Base-by-base conservation (phyloP, 2,888 invertebrate genomes). In the Cheilosia vernalis region DNA sequence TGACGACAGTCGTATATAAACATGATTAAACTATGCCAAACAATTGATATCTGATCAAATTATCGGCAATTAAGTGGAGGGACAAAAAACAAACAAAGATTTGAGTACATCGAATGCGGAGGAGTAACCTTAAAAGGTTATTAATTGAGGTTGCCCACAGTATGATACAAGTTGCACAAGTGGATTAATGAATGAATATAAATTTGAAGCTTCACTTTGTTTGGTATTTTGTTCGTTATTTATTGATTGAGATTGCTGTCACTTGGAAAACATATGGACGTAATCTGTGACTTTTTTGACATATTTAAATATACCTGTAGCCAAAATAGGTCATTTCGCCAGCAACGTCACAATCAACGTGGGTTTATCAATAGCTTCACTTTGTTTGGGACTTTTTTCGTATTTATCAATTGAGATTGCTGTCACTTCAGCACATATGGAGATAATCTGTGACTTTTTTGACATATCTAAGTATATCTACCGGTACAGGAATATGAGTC, bases 81-180 rank as follows among this genome's bases (percentile, higher is more conserved):
- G 9, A 47, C 7, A 47, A 47, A 42, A 42, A 49, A 49, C 2
- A 24, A n/a, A 27, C 51, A 53, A 53, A 53, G 21, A 24, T 13
- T 53, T 2, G 2, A 53, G 21, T 53, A 13, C 4, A 17, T 58
- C 19, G 58, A 19, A 19, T 58, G 37, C 30, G 58, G 58, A 17
- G 58, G 37, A 33, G 37, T 13, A 21, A 58, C 37, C 58, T 58
- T 58, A 58, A 37, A 53, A 56, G 30, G 37, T 58, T 19, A 37
- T 58, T 17, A n/a, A 55, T 33, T 30, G 19, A 19, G 47, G 47
- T 47, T 47, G 9, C 19, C 47, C 47, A 19, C 42, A 5, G n/a
- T 42, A 19, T 9, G 13, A 37, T 4, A 37, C 37, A 47, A 19
- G 47, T 47, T 47, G 47, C 47, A 47, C 19, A 17, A 47, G 17